Percentiles rank a stretch among this genome's conserved stretches.
These are phyloP conservation scores for Pseudochirops cupreus DNA, from an alignment of 2,797 vertebrate genomes.

Conservation along the genomic window DNA sequence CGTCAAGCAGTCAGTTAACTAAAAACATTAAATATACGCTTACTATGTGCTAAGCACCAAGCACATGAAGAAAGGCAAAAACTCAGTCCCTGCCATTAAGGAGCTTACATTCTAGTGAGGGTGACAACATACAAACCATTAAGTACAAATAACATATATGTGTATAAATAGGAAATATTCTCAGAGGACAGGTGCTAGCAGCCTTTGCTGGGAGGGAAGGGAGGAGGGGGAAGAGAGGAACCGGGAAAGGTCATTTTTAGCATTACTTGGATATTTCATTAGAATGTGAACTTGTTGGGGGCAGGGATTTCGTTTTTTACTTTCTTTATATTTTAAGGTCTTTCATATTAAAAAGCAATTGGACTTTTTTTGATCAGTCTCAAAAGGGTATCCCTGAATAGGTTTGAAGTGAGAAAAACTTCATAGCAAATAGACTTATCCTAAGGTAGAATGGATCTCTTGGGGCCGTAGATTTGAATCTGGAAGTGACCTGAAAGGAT, in stretches of 20 bases:
- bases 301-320: background rate
- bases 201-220: background rate
- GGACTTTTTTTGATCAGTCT: background rate
- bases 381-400: background rate
- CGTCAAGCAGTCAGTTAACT: background rate
- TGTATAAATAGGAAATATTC: background rate
- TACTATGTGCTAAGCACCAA: background rate
- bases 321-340: background rate
- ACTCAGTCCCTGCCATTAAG: background rate
- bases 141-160: background rate
- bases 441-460: background rate
- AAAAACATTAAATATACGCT: background rate
- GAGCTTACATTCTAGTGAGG: background rate
- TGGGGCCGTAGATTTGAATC: background rate
- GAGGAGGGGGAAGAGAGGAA: background rate
- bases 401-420: background rate
- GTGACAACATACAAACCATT: background rate
- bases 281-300: background rate
- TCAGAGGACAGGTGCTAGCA: background rate
- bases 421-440: background rate
- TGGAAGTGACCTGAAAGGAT: background rate
- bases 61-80: background rate
- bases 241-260: background rate
- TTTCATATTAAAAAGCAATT: background rate
- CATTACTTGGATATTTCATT: background rate